Evolutionary conservation across 2,113 vertebrate species (phyloP), one percentile per base, ranked within the genome.

Genomic region (Oreochromis tanganicae): DNA sequence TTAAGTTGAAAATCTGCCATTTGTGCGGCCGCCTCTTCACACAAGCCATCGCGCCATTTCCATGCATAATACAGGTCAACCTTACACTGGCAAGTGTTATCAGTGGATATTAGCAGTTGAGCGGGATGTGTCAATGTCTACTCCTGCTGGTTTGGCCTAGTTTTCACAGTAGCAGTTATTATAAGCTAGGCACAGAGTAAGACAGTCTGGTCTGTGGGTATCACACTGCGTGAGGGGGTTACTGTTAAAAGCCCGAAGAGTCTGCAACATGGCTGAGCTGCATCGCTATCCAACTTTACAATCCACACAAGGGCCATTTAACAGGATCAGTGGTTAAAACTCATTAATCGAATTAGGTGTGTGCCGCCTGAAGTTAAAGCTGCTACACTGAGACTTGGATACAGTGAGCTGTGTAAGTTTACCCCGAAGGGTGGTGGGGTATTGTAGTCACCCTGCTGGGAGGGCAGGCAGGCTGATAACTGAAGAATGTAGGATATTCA

Each of bases 201-300:
- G 82, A 84, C 88, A 54, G 91, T 89, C 87, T 93, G 92, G 93
- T 93, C 86, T 68, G 93, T 92, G 89, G 91, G 93, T 83, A 92
- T 92, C 87, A 84, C 80, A 46, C 63, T 84, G 57, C 38, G 57
- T 80, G 63, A 82, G 66, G 84, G 80, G 84, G 80, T 84, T 80
- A 87, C 86, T 46, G 29, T 71, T 83, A 50, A 78, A 78, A 78
- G 79, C 59, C 81, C 46, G 13, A 88, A 48, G 52, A 86, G 89
- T 83, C 84, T 87, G 66, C 84, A 87, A 71, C 85, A 87, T 66
- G 85, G 61, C 48, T 85, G 34, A 50, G 59, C 85, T 90, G 85
- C 66, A 78, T 38, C 8, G 46, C 56, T 24, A 21, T 86, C 81
- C 81, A 83, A 81, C 55, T 66, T 68, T 59, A 59, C 81, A 80